A percentile compares a stretch with the other conserved stretches of the same genome.
These are phyloP conservation scores for Deladenus siricidicola DNA, from an alignment of 2,888 invertebrate species.

Conservation along the genomic window DNA sequence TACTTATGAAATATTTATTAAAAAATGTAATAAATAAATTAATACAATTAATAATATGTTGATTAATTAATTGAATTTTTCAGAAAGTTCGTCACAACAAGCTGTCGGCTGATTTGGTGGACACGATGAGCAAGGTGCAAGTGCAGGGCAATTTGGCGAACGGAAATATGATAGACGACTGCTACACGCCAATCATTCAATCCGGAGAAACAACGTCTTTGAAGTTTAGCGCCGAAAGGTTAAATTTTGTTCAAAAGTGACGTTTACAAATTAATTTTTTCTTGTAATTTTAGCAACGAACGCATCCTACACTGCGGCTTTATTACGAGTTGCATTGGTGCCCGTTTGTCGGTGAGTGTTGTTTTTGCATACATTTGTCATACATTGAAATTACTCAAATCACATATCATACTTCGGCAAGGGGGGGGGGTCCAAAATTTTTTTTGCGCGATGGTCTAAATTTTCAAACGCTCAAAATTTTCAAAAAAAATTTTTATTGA, in stretches of 20 bases:
- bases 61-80: no score
- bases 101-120: slow-evolving; percentile 85
- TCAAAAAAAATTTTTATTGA: no score
- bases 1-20: slow-evolving; percentile 10
- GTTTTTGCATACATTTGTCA: no score
- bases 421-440: no score
- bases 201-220: slow-evolving; percentile 94
- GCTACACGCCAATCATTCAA: slow-evolving; percentile 96
- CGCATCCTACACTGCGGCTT: slow-evolving; percentile 80
- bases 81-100: slow-evolving; percentile 92
- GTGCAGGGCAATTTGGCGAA: slow-evolving; percentile 66
- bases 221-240: slow-evolving; percentile 81
- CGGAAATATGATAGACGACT: slow-evolving; percentile 74
- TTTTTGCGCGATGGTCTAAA: no score
- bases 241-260: no score
- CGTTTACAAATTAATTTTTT: background rate
- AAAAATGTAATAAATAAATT: no score
- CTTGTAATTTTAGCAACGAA: slow-evolving; percentile 20
- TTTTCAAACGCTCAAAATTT: no score
- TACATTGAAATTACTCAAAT: no score
- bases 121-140: slow-evolving; percentile 86
- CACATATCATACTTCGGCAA: no score
- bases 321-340: slow-evolving; percentile 75
- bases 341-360: slow-evolving; percentile 10
- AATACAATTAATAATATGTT: background rate